Percentiles rank a stretch among this genome's conserved stretches.
These are phyloP conservation scores for Lissocephala sabroskyi DNA, from an alignment of 2,888 invertebrate species.

Conservation along the genomic window DNA sequence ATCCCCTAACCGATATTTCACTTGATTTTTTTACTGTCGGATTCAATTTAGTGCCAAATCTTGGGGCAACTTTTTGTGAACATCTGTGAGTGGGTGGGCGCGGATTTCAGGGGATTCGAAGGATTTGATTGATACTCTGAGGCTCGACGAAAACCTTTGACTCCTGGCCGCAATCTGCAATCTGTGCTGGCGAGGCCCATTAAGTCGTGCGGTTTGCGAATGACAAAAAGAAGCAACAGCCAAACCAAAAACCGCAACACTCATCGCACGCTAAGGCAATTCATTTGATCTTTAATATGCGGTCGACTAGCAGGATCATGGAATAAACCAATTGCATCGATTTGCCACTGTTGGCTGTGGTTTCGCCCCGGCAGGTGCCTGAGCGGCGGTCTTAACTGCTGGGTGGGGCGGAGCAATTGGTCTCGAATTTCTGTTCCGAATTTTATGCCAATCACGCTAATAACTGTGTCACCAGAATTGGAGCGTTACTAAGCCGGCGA, in stretches of 20 bases:
- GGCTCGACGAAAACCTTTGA: neutral
- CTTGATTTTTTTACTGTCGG: constrained; percentile 50
- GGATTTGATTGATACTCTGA: too few relatives aligned
- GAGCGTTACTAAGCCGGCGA: constrained; percentile 48
- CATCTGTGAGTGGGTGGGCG: too few relatives aligned
- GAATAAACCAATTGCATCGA: constrained; percentile 26
- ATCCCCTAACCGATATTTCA: constrained; percentile 51
- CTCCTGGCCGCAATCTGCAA: constrained; percentile 38
- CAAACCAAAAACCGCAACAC: too few relatives aligned
- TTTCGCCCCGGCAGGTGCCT: constrained; percentile 33
- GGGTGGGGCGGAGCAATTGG: constrained; percentile 10
- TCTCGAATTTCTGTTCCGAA: constrained; percentile 28
- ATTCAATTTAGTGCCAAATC: constrained; percentile 48
- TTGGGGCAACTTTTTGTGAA: constrained; percentile 1
- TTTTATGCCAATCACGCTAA: constrained; percentile 59
- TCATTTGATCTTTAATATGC: constrained; percentile 58
- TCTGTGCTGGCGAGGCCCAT: constrained; percentile 43
- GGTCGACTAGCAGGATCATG: constrained; percentile 20
- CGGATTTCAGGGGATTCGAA: too few relatives aligned
- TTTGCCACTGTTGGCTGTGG: constrained; percentile 45
- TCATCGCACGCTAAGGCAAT: too few relatives aligned
- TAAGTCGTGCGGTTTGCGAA: constrained; percentile 32
- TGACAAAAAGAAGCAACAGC: too few relatives aligned
- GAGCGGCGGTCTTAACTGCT: constrained; percentile 37
- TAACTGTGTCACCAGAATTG: constrained; percentile 58